Percentiles rank a stretch among this genome's conserved stretches.
phyloP scores from a whole-genome alignment of 2,113 vertebrate species.

The Myrmecobius fasciatus region DNA sequence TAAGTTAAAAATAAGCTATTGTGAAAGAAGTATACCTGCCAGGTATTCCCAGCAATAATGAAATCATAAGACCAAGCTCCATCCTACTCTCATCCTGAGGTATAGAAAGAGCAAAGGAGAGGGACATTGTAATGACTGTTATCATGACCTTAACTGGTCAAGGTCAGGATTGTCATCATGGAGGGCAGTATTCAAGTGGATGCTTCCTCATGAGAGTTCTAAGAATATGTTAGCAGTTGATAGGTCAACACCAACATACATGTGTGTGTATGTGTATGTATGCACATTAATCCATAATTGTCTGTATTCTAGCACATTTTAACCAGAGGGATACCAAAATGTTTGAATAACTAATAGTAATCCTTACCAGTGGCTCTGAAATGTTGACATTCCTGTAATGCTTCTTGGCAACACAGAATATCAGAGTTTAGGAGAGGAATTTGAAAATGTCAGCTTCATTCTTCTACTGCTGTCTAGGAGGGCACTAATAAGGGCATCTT shows the following conservation, averaged over 20 bases:
- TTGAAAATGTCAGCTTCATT: not conserved
- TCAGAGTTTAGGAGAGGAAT: not conserved
- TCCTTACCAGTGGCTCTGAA: not conserved
- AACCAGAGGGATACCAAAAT: not conserved
- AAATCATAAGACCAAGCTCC: not conserved
- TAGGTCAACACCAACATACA: not conserved
- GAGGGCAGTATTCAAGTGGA: not conserved
- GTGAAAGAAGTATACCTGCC: not conserved
- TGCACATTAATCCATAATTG: not conserved
- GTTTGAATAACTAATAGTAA: constrained; percentile 5
- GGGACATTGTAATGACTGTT: not conserved
- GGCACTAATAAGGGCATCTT: not conserved
- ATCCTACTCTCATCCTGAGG: not conserved
- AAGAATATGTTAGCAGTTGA: not conserved
- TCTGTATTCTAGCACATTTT: not conserved
- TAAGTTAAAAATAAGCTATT: not conserved
- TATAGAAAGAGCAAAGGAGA: not conserved
- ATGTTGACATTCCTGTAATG: not conserved
- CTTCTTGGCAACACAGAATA: constrained; percentile 24
- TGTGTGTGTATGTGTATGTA: not conserved
- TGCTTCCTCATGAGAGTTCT: not conserved
- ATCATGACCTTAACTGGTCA: not conserved
- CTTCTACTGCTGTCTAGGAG: not conserved
- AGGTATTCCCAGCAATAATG: not conserved
- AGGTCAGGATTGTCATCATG: not conserved